A percentile compares a stretch with the other conserved stretches of the same genome.
Conservation (phyloP, 2,113 vertebrate genomes). For the Ploceus nigricollis region DNA sequence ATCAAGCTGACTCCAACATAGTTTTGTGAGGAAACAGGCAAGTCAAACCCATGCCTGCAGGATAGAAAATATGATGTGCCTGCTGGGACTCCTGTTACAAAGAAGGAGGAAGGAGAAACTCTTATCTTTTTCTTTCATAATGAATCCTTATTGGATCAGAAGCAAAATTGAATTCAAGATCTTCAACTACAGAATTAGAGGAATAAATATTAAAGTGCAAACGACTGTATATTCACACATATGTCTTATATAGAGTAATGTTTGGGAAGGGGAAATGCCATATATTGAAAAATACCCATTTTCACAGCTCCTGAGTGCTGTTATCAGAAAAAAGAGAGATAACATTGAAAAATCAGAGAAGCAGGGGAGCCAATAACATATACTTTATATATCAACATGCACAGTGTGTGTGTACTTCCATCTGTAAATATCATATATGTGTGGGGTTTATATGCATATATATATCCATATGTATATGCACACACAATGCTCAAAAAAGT, state of each 20-base stretch:
- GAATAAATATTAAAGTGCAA: background rate
- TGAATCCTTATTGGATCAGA: background rate
- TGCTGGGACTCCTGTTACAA: background rate
- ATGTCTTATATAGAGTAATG: background rate
- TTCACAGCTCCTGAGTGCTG: background rate
- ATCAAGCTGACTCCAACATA: background rate
- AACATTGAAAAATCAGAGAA: background rate
- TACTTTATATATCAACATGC: background rate
- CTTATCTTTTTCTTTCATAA: background rate
- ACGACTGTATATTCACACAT: background rate
- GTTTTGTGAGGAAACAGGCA: background rate
- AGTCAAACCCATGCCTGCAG: background rate
- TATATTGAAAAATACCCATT: background rate
- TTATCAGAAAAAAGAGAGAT: background rate
- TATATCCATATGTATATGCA: background rate
- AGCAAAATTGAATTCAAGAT: background rate
- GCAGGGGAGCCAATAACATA: background rate
- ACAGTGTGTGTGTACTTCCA: accelerated
- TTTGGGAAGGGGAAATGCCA: background rate
- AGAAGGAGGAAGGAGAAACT: background rate
- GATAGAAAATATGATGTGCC: background rate
- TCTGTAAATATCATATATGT: background rate
- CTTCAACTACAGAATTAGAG: background rate
- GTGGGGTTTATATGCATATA: background rate
- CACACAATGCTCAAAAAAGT: background rate